A percentile compares a stretch with the other conserved stretches of the same genome.
Conservation (phyloP, 2,888 invertebrate species). For the Actias luna region DNA sequence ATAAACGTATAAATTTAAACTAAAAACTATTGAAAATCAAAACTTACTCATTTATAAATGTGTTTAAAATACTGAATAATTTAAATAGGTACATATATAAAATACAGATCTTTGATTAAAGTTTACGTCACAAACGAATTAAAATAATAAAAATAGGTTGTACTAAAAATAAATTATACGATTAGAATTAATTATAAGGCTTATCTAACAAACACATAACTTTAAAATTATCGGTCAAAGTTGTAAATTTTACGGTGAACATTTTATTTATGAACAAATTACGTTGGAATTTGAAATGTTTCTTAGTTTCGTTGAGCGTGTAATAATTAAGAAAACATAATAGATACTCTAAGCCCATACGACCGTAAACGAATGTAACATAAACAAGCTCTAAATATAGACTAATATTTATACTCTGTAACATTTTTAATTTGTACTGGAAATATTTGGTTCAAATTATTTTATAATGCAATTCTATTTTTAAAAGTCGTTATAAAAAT, state of each 20-base stretch:
- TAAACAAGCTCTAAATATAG: background rate
- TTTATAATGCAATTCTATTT: no score
- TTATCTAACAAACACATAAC: conserved; percentile 1
- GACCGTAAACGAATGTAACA: background rate
- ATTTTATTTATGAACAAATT: conserved; percentile 1
- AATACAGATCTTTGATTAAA: background rate
- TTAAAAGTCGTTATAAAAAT: no score
- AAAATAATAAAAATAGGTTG: background rate
- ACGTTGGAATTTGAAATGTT: background rate
- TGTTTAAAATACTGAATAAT: background rate
- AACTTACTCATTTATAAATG: background rate
- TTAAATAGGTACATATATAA: background rate
- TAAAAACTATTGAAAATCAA: background rate
- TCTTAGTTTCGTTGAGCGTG: background rate
- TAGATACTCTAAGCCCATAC: background rate
- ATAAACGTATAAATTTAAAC: background rate
- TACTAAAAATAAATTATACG: background rate
- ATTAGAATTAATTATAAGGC: background rate
- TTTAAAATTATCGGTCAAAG: background rate
- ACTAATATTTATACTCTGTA: no score
- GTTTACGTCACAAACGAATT: background rate
- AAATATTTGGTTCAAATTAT: no score
- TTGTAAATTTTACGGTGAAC: background rate
- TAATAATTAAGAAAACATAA: background rate
- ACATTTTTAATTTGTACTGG: no score